Base-by-base conservation (phyloP, 2,888 invertebrate genomes). In the Hirtodrosophila confusa region DNA sequence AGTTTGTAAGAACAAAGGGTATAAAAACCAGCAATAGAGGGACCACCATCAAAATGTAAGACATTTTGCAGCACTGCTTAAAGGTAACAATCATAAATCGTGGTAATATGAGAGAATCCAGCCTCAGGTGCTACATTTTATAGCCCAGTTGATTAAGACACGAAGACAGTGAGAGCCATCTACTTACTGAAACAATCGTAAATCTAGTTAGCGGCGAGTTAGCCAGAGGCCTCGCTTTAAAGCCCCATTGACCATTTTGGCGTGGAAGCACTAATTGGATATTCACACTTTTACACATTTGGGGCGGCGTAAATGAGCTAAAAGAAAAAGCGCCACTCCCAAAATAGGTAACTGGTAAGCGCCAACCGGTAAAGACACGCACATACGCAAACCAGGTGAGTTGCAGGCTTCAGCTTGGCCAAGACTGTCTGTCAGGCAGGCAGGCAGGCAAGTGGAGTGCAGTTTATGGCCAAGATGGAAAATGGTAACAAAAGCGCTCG, bases 311-410 rank as follows among this genome's bases (percentile, higher is more conserved):
- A 85, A 89, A 88, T 78, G 82, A 84, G 82, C 60, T 33, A 70
- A 67, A 57, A 44, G 53, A 79, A 80, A 88, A 76, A 82, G 84
- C 75, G 85, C 78, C 86, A 85, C 88, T 74, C 87, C 88, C 78
- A 85, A 88, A 88, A 88, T 82, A 80, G 88, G 88, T 74, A 86
- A 80, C 74, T 78, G 67, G 80, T 83, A 88, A 73, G 89, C 86
- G 89, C 89, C 89, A 70, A 80, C 56, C 50, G 44, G 67, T 39
- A 69, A 62, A 74, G 41, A 48, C 47, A 68, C 68, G 53, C 40
- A 47, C 17, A 57, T 63, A 66, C 53, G 60, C 67, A 55, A 73
- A 65, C 56, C 64, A 69, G 57, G 29, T 62, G 37, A 24, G 56
- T 5, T 10, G 39, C 63, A 54, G 43, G 37, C 7, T 10, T 41